These are phyloP conservation scores for Mycalesis mineus DNA, from an alignment of 2,888 invertebrate genomes.

Conservation along the genomic window DNA sequence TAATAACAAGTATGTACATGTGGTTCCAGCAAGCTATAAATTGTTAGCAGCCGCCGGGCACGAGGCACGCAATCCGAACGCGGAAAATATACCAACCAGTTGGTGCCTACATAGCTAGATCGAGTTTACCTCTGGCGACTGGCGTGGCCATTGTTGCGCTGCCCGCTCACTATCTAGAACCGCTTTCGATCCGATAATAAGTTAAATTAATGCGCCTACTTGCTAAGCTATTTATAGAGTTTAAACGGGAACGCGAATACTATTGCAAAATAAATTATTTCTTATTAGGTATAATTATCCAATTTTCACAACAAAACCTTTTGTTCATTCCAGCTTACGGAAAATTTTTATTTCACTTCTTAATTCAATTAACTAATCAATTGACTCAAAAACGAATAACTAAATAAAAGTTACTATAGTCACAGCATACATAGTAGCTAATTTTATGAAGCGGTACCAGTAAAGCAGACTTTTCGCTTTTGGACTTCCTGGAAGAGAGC, in stretches of 20 bases:
- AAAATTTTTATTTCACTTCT: no score
- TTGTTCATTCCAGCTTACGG: no score
- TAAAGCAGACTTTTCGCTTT: no score
- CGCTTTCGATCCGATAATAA: conserved; percentile 27
- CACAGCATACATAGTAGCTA: no score
- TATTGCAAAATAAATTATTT: not conserved
- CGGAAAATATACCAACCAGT: conserved; percentile 58
- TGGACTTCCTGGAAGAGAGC: no score
- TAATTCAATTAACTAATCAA: no score
- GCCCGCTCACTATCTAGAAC: conserved; percentile 27
- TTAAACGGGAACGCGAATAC: not conserved
- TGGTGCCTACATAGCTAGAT: conserved; percentile 39
- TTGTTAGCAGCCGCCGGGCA: conserved; percentile 72
- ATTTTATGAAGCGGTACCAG: no score
- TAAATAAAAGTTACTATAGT: no score
- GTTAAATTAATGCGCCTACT: conserved; percentile 22
- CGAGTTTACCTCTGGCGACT: conserved; percentile 46
- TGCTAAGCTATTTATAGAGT: conserved; percentile 4
- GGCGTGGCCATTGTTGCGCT: conserved; percentile 50
- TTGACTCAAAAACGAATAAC: no score
- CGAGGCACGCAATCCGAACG: conserved; percentile 75
- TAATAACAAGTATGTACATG: conserved; percentile 62
- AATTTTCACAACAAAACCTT: no score
- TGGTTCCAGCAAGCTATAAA: conserved; percentile 68
- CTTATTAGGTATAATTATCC: no score